phyloP scores from a whole-genome alignment of 1,140 invertebrate species.

The Papilio dardanus region DNA sequence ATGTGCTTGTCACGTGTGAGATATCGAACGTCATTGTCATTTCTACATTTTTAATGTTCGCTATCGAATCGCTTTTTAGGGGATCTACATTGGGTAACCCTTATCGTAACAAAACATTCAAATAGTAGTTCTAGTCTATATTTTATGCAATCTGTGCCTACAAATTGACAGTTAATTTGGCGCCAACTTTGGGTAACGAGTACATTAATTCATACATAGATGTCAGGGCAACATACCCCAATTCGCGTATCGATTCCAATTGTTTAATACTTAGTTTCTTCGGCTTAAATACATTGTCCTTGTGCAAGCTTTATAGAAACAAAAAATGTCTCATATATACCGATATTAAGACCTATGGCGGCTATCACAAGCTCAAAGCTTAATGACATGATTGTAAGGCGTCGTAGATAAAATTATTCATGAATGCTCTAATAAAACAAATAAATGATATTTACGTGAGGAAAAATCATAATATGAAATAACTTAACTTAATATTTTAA shows the following conservation, averaged over 20 bases:
- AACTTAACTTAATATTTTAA: too few species aligned
- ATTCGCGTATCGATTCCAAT: constrained; percentile 92
- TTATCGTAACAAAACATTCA: not conserved
- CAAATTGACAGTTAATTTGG: constrained; percentile 41
- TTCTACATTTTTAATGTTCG: too few species aligned
- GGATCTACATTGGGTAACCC: too few species aligned
- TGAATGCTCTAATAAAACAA: constrained; percentile 5
- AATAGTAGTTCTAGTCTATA: too few species aligned
- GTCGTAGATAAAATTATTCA: constrained; percentile 1
- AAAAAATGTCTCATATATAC: constrained; percentile 59
- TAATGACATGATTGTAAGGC: not conserved
- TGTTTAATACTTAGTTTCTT: constrained; percentile 93
- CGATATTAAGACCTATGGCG: constrained; percentile 31
- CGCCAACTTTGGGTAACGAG: constrained; percentile 48
- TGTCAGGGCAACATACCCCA: constrained; percentile 88
- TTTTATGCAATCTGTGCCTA: constrained; percentile 6
- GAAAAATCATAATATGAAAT: not conserved
- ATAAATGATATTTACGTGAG: not conserved
- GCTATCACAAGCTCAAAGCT: constrained; percentile 21
- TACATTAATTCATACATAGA: constrained; percentile 56
- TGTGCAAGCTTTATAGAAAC: constrained; percentile 92
- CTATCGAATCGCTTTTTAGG: too few species aligned
- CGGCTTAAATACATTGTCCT: constrained; percentile 94
- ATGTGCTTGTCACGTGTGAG: too few species aligned
- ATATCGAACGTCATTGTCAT: too few species aligned